Evolutionary conservation across 1,140 invertebrate species (phyloP), one percentile per base, ranked within the genome.

Genomic region (Drosophila lowei): DNA sequence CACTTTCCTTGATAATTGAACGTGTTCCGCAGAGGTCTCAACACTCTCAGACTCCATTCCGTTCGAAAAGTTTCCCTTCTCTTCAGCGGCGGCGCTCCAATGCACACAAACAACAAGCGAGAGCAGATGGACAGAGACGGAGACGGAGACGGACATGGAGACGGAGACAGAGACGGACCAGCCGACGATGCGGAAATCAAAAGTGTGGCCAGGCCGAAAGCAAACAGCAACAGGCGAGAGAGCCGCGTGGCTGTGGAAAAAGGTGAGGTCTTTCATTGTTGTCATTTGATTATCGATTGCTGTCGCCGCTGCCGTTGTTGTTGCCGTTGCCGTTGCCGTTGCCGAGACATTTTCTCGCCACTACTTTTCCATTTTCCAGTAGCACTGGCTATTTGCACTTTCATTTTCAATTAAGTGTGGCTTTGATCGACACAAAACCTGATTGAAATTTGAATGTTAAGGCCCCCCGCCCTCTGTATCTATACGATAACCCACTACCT

Each of bases 331-430:
- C 18, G 42, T 53, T 3, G 38, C 23, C 3, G 18, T 8, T 25
- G 23, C 18, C 8, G 49, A 58, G 56, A 58, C 57, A 62, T 72
- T 78, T 78, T 78, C 59, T 73, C 52, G 38, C 43, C 34, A 38
- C 34, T 13, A 38, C 38, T 78, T 67, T 52, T 55, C 52, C 34
- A 53, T 62, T 62, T 72, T 38, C 38, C 49, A 55, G 34, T 38
- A 38, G 34, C 34, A 56, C 34, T 58, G 66, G 48, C 54, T 79
- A 65, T 80, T 89, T 84, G 74, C 72, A 80, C 85, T 89, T 89
- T 89, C 84, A 64, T 84, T 89, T 89, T 89, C 85, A 84, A 89
- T 89, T 75, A 84, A 77, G 71, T 48, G 54, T 34, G 50, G 50
- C 50, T 53, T n/a, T 38, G 34, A 30, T 41, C 6, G 6, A 54